Percentiles rank a stretch among this genome's conserved stretches.
Conservation (phyloP, 2,797 vertebrate species). For the Otolemur crassicaudatus region DNA sequence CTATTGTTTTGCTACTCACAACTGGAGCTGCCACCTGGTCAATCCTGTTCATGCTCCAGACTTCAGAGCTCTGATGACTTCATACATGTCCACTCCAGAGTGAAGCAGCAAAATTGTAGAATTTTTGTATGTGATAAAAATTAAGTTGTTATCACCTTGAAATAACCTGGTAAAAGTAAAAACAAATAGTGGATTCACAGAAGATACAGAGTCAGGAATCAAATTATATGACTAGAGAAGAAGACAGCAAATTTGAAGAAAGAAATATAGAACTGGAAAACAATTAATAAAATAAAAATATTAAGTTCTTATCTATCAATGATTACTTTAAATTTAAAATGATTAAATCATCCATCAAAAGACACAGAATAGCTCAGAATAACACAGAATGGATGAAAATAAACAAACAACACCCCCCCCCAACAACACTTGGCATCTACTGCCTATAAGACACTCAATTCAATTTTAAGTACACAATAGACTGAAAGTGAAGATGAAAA, state of each 20-base stretch:
- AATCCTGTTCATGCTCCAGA: neutral
- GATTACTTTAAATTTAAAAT: too few species aligned
- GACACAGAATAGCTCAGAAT: too few species aligned
- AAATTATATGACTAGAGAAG: neutral
- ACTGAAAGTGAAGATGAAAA: neutral
- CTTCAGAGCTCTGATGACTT: neutral
- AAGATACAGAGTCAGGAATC: neutral
- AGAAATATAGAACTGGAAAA: neutral
- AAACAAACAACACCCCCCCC: too few species aligned
- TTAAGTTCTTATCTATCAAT: neutral
- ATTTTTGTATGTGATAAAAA: neutral
- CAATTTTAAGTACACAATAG: neutral
- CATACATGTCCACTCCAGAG: neutral
- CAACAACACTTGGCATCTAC: too few species aligned
- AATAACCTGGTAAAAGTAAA: neutral
- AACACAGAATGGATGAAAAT: too few species aligned
- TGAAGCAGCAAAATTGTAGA: neutral
- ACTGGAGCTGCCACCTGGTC: too few species aligned
- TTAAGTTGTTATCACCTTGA: neutral
- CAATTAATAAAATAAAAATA: neutral
- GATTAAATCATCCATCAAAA: too few species aligned
- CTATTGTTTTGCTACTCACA: rapidly evolving
- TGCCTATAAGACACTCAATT: too few species aligned
- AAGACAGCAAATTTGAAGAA: neutral
- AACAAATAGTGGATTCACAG: neutral